These are phyloP conservation scores for Helicolenus hilgendorfi DNA, from an alignment of 2,797 vertebrate genomes.

Conservation along the genomic window DNA sequence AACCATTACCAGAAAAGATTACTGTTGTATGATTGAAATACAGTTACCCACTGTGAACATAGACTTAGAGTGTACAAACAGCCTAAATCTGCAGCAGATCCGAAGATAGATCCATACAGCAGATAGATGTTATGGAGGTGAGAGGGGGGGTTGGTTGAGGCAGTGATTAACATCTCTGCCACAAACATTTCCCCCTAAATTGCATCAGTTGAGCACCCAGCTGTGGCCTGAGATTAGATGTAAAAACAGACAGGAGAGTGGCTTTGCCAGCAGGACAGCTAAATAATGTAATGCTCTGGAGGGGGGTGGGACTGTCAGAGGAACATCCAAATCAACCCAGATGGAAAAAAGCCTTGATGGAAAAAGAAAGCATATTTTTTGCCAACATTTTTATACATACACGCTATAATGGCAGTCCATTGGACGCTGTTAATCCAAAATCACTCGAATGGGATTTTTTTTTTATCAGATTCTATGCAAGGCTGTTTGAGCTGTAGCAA, in stretches of 20 bases:
- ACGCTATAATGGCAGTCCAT: not conserved
- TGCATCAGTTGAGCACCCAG: slow-evolving; percentile 57
- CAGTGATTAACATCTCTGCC: slow-evolving; percentile 58
- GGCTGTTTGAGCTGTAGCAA: not conserved
- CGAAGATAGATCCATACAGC: slow-evolving; percentile 18
- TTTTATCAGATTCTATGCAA: not conserved
- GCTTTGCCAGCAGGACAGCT: slow-evolving; percentile 35
- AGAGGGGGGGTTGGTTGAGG: not conserved
- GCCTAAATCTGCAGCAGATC: slow-evolving; percentile 23
- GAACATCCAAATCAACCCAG: slow-evolving; percentile 3
- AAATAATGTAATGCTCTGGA: slow-evolving; percentile 35
- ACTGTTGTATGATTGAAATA: not conserved
- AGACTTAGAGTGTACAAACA: not conserved
- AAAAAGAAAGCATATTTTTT: not conserved
- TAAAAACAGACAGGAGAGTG: slow-evolving; percentile 44
- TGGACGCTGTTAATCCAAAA: not conserved
- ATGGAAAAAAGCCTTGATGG: not conserved
- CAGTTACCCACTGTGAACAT: not conserved
- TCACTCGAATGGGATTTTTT: not conserved
- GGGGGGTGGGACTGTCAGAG: not conserved
- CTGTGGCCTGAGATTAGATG: slow-evolving; percentile 71
- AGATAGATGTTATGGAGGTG: not conserved
- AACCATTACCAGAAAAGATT: not conserved
- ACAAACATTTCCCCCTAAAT: slow-evolving; percentile 57
- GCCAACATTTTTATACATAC: not conserved